These are phyloP conservation scores for Catocala fraxini DNA, from an alignment of 2,888 invertebrate genomes.

Conservation along the genomic window DNA sequence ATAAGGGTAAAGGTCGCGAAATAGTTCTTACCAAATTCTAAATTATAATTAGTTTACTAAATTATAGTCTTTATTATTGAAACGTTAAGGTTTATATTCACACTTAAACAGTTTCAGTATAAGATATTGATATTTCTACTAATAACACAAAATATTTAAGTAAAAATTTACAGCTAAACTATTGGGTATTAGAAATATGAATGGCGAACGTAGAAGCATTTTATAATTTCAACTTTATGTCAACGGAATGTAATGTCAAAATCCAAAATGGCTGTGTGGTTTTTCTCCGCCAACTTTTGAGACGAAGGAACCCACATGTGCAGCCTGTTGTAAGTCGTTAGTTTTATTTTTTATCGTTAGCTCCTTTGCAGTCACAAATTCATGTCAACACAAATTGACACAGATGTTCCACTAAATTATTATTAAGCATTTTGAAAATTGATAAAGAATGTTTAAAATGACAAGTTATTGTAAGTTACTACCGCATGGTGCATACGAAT, in stretches of 20 bases:
- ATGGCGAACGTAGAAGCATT: slow-evolving; percentile 5
- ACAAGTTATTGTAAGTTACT: slow-evolving; percentile 39
- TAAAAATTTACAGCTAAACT: slow-evolving; percentile 65
- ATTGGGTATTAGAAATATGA: slow-evolving; percentile 45
- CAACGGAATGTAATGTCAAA: slow-evolving; percentile 29
- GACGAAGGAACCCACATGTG: slow-evolving; percentile 76
- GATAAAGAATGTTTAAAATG: slow-evolving; percentile 29
- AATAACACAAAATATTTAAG: slow-evolving; percentile 77
- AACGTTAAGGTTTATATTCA: slow-evolving; percentile 45
- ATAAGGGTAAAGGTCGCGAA: slow-evolving; percentile 65
- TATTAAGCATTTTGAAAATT: slow-evolving; percentile 52
- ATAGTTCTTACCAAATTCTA: slow-evolving; percentile 38
- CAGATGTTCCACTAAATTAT: slow-evolving; percentile 75
- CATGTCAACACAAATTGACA: slow-evolving; percentile 80
- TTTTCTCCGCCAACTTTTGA: slow-evolving; percentile 61
- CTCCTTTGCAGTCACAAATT: slow-evolving; percentile 67
- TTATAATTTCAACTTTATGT: slow-evolving; percentile 50
- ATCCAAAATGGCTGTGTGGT: slow-evolving; percentile 35
- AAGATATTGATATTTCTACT: slow-evolving; percentile 47
- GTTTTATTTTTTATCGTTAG: slow-evolving; percentile 71
- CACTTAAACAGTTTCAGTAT: background rate
- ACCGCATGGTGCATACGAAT: slow-evolving; percentile 35
- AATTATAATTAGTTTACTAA: slow-evolving; percentile 13
- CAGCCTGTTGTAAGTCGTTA: slow-evolving; percentile 73
- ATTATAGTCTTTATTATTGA: slow-evolving; percentile 27